Conservation (phyloP, 2,797 vertebrate species). For the Neopelma chrysocephalum region DNA sequence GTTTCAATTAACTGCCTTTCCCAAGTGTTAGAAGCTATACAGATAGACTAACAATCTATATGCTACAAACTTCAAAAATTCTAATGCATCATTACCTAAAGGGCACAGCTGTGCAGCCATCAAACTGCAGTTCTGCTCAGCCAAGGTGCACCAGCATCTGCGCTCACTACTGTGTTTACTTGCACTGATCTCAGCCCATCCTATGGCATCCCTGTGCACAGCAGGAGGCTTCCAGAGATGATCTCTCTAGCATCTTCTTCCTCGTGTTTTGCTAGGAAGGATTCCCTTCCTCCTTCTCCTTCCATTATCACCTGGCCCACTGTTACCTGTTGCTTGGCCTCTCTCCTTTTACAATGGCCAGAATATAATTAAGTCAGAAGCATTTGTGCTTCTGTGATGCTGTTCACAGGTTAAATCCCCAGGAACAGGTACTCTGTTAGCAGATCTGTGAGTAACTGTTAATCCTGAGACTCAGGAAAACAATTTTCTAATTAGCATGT, state of each 20-base stretch:
- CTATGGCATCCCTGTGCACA: not conserved
- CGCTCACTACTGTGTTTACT: not conserved
- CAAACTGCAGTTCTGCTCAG: not conserved
- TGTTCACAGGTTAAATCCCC: not conserved
- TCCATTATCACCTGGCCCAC: not conserved
- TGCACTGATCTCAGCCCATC: not conserved
- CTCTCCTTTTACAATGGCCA: not conserved
- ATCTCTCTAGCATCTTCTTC: not conserved
- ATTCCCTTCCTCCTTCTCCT: not conserved
- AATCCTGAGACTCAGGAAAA: not conserved
- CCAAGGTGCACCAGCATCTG: not conserved
- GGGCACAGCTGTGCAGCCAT: not conserved
- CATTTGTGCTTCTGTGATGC: not conserved
- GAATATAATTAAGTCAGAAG: not conserved
- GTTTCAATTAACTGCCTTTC: too few relatives aligned
- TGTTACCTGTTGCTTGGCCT: not conserved
- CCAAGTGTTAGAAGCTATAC: too few relatives aligned
- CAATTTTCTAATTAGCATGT: not conserved
- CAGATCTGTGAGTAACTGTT: not conserved
- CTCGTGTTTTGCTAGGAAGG: not conserved
- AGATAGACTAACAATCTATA: too few relatives aligned
- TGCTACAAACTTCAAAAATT: too few relatives aligned
- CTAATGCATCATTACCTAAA: not conserved
- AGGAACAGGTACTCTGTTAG: not conserved
- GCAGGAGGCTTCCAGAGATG: not conserved